Evolutionary conservation across 2,888 invertebrate species (phyloP).

Genomic region (Phaonia tiefii): DNA sequence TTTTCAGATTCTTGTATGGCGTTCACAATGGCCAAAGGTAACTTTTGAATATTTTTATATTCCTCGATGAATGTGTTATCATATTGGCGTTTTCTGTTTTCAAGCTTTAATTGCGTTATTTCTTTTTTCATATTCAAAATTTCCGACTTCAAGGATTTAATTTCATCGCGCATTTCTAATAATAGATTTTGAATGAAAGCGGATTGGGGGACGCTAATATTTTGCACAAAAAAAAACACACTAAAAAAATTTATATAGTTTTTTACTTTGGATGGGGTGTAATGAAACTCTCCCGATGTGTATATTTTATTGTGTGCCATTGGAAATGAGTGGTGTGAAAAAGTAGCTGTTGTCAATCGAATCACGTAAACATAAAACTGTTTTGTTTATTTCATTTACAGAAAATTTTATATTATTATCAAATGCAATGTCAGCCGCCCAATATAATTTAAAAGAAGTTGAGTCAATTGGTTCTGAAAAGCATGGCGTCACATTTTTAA

Average conservation of each 20-base stretch:
- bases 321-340: constrained; percentile 17
- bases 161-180: constrained; percentile 6
- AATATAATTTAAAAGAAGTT: constrained; percentile 49
- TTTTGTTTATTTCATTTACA: constrained; percentile 36
- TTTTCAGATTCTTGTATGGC: not conserved
- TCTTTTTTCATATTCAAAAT: not conserved
- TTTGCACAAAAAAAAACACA: constrained; percentile 37
- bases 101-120: too few species aligned
- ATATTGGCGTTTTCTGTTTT: too few species aligned
- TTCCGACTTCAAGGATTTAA: not conserved
- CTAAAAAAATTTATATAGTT: too few species aligned
- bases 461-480: constrained; percentile 53
- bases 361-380: constrained; percentile 29
- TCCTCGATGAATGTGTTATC: not conserved
- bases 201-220: constrained; percentile 13
- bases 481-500: too few species aligned
- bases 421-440: constrained; percentile 42
- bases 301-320: constrained; percentile 17
- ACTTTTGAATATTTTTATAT: not conserved
- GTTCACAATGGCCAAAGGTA: too few species aligned
- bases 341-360: not conserved
- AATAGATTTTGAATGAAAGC: not conserved
- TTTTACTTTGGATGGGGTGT: constrained; percentile 1
- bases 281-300: not conserved
- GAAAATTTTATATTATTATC: constrained; percentile 42